Evolutionary conservation across 2,797 vertebrate species (phyloP).

Genomic region (Sarcophilus harrisii): DNA sequence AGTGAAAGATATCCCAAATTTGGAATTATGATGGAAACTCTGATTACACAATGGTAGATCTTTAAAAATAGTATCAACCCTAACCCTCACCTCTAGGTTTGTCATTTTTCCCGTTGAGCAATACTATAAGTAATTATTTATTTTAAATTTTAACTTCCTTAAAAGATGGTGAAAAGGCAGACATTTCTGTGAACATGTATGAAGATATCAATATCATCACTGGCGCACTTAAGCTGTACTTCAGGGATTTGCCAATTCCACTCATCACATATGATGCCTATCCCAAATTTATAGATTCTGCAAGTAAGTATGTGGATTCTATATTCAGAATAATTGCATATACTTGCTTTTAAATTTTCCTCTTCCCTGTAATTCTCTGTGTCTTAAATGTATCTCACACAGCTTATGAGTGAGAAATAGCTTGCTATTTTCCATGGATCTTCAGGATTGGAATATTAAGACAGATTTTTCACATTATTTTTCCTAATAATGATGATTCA

Average conservation of each 20-base stretch:
- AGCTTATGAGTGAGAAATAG: not conserved
- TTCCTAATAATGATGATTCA: not conserved
- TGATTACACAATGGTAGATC: not conserved
- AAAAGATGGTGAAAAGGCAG: conserved; percentile 98
- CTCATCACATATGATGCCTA: conserved; percentile 98
- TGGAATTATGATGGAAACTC: conserved; percentile 31
- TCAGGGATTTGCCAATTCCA: conserved; percentile 98
- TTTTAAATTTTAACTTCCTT: conserved; percentile 63
- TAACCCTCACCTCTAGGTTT: not conserved
- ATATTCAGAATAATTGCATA: accelerated
- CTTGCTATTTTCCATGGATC: not conserved
- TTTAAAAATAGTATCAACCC: conserved; percentile 18
- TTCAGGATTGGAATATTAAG: not conserved
- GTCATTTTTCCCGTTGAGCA: conserved; percentile 19
- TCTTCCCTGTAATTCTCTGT: not conserved
- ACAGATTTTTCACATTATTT: not conserved
- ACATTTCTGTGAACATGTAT: conserved; percentile 98
- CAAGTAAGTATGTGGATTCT: conserved; percentile 89
- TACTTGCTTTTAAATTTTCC: accelerated
- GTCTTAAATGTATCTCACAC: not conserved
- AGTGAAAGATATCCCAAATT: conserved; percentile 34
- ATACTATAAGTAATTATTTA: conserved; percentile 28
- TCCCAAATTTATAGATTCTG: conserved; percentile 97
- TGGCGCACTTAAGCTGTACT: conserved; percentile 99
- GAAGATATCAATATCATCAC: conserved; percentile 99